Base-by-base conservation (phyloP, 2,888 invertebrate species). In the Andricus curvator region DNA sequence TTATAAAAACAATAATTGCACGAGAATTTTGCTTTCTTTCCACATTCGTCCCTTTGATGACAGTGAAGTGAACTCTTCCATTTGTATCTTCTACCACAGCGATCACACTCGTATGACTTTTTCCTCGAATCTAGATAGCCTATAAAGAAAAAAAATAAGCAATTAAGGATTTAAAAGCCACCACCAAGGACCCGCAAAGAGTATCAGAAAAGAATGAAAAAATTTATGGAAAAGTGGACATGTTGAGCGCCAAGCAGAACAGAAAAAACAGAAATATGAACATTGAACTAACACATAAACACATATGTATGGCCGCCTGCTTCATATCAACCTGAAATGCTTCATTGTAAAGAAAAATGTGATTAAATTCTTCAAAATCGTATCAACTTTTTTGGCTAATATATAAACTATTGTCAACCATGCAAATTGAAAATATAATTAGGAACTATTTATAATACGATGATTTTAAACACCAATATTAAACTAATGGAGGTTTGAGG, bases 41-140 rank as follows among this genome's bases (percentile, higher is more conserved):
- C 92, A 79, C 92, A 93, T 76, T 92, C 96, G 83, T 96, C 96
- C 92, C 95, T 95, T 93, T 96, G 96, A 93, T 96, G 96, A 15
- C 96, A 95, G 25, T 96, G 94, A 77, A 88, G 81, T n/a, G 89
- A 88, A 22, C 86, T 84, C 74, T 85, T 87, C 85, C 86, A 86
- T 77, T 87, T 87, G 85, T 89, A 89, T 78, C 85, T 84, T 78
- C 88, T 84, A 17, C 88, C 88, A 82, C 89, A 89, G 65, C 84
- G 84, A 66, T 81, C 82, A 78, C 89, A 88, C 33, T 78, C 80
- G 81, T 84, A 86, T 89, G 95, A 95, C 22, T 94, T 88, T 65
- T 80, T 74, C 62, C 22, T 65, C 15, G 33, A 60, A 74, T 56
- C 74, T 56, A 74, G 17, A 29, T 81, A 86, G 66, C 83, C 85